Percentiles rank a stretch among this genome's conserved stretches.
phyloP scores from a whole-genome alignment of 2,113 vertebrate species.

The Syngnathoides biaculeatus region DNA sequence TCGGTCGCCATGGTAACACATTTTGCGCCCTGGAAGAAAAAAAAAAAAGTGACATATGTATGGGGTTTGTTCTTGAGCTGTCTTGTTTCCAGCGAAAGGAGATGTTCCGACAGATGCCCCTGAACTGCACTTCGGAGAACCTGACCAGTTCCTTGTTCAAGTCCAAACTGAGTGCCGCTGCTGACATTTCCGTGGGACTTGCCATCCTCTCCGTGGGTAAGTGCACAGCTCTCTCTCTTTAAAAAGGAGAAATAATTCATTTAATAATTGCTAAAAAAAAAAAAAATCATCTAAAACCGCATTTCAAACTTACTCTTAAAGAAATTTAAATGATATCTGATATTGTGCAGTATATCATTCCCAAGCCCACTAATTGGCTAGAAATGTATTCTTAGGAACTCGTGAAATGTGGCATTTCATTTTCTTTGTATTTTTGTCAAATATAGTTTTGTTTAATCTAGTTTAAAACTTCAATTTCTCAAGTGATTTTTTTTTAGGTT shows the following conservation, averaged over 20 bases:
- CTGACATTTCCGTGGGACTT: conserved; percentile 59
- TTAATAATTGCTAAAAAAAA: too few species aligned
- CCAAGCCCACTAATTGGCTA: too few species aligned
- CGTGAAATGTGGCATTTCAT: too few species aligned
- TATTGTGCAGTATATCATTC: too few species aligned
- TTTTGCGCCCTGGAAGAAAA: background rate
- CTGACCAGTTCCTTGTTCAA: conserved; percentile 39
- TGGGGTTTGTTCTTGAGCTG: background rate
- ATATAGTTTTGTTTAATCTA: too few species aligned
- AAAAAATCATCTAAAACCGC: background rate
- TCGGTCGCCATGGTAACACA: conserved; percentile 33
- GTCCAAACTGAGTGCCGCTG: conserved; percentile 55
- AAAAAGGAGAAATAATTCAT: too few species aligned
- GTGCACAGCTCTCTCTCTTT: conserved; percentile 6
- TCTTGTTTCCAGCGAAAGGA: background rate
- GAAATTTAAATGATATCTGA: too few species aligned
- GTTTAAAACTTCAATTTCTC: too few species aligned
- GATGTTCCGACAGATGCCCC: conserved; percentile 24
- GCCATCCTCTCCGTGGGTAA: conserved; percentile 56
- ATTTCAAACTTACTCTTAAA: background rate
- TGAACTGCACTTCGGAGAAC: conserved; percentile 26
- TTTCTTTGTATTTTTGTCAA: too few species aligned
- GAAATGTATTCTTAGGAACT: too few species aligned
- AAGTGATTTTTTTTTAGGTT: too few species aligned
- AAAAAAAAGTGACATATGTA: background rate